Base-by-base conservation (phyloP, 2,797 vertebrate species). In the Anguilla marmorata region DNA sequence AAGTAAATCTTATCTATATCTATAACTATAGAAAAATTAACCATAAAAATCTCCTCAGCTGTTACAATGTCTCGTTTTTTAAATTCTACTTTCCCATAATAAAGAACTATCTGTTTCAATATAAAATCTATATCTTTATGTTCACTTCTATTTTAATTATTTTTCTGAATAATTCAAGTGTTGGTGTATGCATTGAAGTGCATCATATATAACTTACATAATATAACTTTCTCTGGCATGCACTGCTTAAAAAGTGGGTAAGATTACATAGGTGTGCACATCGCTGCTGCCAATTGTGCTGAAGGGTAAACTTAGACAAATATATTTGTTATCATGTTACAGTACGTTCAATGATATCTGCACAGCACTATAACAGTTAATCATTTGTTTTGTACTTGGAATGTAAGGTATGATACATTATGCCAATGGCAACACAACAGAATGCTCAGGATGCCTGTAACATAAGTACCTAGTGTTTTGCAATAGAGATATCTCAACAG, bases 361-460 rank as follows among this genome's bases (percentile, higher is more conserved):
- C 24, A n/a, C 45, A 37, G 41, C 50, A 82, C 41, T 48, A 82
- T 33, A 82, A 48, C 45, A 82, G 41, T 82, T 82, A 82, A 82
- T 82, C 79, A 82, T 50, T n/a, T 45, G 45, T 50, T 82, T 82
- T 82, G 79, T 50, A 82, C 79, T n/a, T 50, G 21, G 74, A 79
- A 79, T 79, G 16, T 19, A 79, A 79, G 41, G 45, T 82, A 50
- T 19, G 45, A 82, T 41, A 79, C 74, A 79, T 84, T 84, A 56
- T 54, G 52, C 50, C 83, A 84, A 54, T 84, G 83, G 83, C 27
- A 84, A 84, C 33, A 33, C 52, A 58, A 84, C 7, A 19, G 83
- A 84, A 84, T 84, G 52, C 50, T 56, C 9, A 12, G 79, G 45
- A 27, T 82, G 79, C 50, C 41, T 82, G 79, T 48, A 82, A 82